Percentiles rank a stretch among this genome's conserved stretches.
Evolutionary conservation across 2,113 vertebrate species (phyloP).

Genomic region (Cervus canadensis): DNA sequence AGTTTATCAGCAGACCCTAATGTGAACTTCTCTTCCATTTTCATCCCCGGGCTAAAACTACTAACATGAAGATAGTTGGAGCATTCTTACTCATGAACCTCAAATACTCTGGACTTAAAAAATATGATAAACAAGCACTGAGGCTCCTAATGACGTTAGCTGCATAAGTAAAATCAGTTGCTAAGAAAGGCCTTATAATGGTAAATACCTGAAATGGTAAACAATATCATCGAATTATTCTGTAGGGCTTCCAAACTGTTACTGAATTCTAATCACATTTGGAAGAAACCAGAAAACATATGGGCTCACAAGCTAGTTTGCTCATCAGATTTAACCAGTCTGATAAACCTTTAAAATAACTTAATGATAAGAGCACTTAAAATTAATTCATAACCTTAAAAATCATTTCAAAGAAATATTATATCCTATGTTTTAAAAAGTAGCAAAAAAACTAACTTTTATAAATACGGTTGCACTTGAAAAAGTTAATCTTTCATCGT

Average conservation of each 20-base stretch:
- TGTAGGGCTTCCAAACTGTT: neutral
- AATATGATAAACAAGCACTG: neutral
- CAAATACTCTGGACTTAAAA: neutral
- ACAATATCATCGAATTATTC: neutral
- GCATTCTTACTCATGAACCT: neutral
- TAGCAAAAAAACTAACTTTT: neutral
- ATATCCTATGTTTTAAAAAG: neutral
- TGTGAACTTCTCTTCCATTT: neutral
- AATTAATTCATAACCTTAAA: slow-evolving; percentile 24
- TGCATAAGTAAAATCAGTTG: neutral
- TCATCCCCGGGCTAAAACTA: neutral
- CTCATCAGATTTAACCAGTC: slow-evolving; percentile 41
- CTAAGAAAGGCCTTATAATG: neutral
- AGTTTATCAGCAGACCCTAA: neutral
- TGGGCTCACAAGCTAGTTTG: slow-evolving; percentile 54
- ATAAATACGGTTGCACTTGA: neutral
- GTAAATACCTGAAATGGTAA: neutral
- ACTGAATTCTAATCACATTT: slow-evolving; percentile 47
- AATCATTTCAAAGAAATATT: neutral
- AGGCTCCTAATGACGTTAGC: neutral
- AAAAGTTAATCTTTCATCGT: slow-evolving; percentile 6
- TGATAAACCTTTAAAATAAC: slow-evolving; percentile 48
- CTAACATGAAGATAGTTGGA: neutral
- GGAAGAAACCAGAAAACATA: slow-evolving; percentile 68
- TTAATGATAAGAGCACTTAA: slow-evolving; percentile 48